Percentiles rank a stretch among this genome's conserved stretches.
These are phyloP conservation scores for Pseudorasbora parva DNA, from an alignment of 2,113 vertebrate genomes.

Conservation along the genomic window DNA sequence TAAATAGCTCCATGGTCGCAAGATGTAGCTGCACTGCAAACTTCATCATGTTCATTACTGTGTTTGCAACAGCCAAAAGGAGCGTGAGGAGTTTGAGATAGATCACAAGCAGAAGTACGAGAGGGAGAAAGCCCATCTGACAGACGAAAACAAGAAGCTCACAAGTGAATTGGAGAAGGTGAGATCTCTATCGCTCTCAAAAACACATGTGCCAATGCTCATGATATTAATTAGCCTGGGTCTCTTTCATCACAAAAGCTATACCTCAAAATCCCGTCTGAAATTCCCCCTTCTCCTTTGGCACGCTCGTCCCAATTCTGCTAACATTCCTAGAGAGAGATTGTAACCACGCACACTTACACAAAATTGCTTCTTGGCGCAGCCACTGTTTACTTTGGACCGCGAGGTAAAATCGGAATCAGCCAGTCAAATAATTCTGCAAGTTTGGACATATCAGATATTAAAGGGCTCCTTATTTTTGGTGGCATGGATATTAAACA, in stretches of 20 bases:
- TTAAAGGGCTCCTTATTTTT: constrained; percentile 55
- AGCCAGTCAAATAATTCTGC: constrained; percentile 63
- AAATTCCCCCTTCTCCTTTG: constrained; percentile 10
- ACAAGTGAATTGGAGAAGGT: constrained; percentile 90
- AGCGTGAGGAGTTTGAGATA: constrained; percentile 91
- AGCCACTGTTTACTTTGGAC: constrained; percentile 71
- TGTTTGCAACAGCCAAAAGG: constrained; percentile 83
- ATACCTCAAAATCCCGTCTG: constrained; percentile 3
- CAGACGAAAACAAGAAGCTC: constrained; percentile 93
- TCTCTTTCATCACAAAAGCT: constrained; percentile 25
- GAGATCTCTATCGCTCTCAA: constrained; percentile 38
- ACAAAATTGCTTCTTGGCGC: constrained; percentile 66
- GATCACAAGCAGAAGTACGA: constrained; percentile 95
- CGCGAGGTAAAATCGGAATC: neutral
- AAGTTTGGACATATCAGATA: constrained; percentile 62
- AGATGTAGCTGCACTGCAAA: neutral
- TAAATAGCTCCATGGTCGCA: neutral
- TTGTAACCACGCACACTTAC: constrained; percentile 28
- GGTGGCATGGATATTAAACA: constrained; percentile 54
- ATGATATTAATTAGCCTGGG: constrained; percentile 1
- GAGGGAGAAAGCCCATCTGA: constrained; percentile 85
- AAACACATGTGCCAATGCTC: constrained; percentile 15
- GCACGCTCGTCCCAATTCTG: constrained; percentile 1
- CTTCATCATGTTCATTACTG: neutral
- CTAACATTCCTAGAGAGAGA: constrained; percentile 31